A percentile compares a stretch with the other conserved stretches of the same genome.
Conservation (phyloP, 2,797 vertebrate species). For the Merluccius polli region DNA sequence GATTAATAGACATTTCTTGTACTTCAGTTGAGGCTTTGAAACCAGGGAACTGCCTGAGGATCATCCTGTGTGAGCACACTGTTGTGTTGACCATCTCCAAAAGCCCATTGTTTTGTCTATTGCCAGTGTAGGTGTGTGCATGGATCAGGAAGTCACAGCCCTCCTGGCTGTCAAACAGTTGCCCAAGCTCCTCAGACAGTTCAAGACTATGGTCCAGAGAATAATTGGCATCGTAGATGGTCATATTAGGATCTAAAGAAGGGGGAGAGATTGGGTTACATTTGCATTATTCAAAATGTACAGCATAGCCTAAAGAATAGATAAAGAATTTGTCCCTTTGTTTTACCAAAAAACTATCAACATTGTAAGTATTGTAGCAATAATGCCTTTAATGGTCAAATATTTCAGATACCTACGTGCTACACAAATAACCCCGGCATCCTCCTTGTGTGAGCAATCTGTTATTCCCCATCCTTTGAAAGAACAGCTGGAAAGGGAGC, state of each 20-base stretch:
- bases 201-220: constrained; percentile 56
- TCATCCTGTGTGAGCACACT: constrained; percentile 67
- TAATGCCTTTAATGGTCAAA: neutral
- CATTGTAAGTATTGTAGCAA: neutral
- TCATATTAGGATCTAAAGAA: constrained; percentile 48
- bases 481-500: constrained; percentile 51
- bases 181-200: constrained; percentile 59
- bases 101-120: constrained; percentile 14
- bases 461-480: constrained; percentile 64
- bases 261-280: neutral
- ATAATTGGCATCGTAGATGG: constrained; percentile 18
- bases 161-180: constrained; percentile 63
- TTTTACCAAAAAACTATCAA: neutral
- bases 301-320: too few species aligned
- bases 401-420: constrained; percentile 36
- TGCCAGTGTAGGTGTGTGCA: constrained; percentile 30
- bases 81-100: constrained; percentile 21
- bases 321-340: too few species aligned
- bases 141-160: constrained; percentile 70
- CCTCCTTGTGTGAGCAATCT: constrained; percentile 74
- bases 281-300: neutral
- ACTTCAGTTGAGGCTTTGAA: constrained; percentile 39
- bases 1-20: constrained; percentile 41
- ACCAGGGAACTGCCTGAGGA: constrained; percentile 57
- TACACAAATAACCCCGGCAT: constrained; percentile 67